Evolutionary conservation across 2,888 invertebrate species (phyloP).

Genomic region (Lottia gigantea): DNA sequence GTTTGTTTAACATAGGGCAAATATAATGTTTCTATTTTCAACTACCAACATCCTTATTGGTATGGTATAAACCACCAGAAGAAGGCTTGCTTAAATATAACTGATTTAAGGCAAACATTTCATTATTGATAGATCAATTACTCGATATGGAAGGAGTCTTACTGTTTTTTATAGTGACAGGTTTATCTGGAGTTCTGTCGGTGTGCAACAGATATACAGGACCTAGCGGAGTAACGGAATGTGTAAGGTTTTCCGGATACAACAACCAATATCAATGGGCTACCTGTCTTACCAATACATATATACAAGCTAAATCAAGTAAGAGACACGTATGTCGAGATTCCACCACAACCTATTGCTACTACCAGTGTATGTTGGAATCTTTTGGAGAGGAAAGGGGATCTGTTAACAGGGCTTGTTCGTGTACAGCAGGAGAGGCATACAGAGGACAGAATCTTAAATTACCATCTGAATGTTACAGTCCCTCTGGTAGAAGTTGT

Average conservation of each 20-base stretch:
- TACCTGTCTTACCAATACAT: constrained; percentile 27
- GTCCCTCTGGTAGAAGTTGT: constrained; percentile 27
- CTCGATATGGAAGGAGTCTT: no score
- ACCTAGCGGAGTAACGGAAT: constrained; percentile 1
- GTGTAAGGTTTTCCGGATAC: constrained; percentile 4
- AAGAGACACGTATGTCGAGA: constrained; percentile 18
- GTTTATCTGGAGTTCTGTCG: not conserved
- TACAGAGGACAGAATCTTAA: not conserved
- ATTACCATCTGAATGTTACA: constrained; percentile 26
- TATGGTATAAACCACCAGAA: no score
- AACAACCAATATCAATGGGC: constrained; percentile 29
- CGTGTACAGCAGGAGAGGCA: constrained; percentile 10
- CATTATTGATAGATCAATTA: no score
- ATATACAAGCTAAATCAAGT: constrained; percentile 21
- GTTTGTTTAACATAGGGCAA: no score
- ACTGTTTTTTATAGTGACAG: no score
- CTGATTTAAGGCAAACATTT: no score
- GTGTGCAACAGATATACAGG: not conserved
- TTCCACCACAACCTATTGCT: constrained; percentile 19
- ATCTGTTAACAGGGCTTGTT: constrained; percentile 19
- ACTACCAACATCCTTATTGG: no score
- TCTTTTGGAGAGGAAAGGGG: constrained; percentile 16
- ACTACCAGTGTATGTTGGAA: constrained; percentile 31
- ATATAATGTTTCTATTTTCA: no score
- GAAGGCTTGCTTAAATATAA: no score